Evolutionary conservation across 2,888 invertebrate genomes (phyloP), one percentile per base, ranked within the genome.

Genomic region (Orthosia cruda): DNA sequence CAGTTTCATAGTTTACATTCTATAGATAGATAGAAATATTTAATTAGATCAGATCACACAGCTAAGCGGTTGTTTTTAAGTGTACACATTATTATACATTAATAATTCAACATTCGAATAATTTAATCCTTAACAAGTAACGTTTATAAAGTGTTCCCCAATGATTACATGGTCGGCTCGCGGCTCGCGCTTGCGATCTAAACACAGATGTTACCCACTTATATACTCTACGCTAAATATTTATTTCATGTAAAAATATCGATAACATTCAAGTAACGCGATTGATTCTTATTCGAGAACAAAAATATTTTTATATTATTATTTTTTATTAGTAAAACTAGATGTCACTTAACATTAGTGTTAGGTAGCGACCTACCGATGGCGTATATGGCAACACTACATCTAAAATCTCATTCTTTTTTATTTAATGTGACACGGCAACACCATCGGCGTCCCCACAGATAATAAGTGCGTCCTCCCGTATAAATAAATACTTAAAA

Each of bases 1-100:
- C 92, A 92, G 89, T 94, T 95, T 96, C 92, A 94, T 95, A 95
- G 94, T 96, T 96, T 95, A 96, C 95, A 96, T 93, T 96, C 95
- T 96, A 96, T 95, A 92, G 93, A 92, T 95, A 94, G 92, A 95
- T 93, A 95, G 93, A 95, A 94, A 94, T 92, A 94, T 95, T 92
- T 91, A 92, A 92, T 92, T 93, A 95, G 92, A 94, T 96, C 96
- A 96, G 96, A 96, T 96, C 96, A 96, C 96, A 96, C 96, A 93
- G 93, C 93, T 96, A 96, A 96, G 95, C 95, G 93, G 91, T 94
- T 92, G 84, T 82, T 94, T 92, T 90, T 93, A 94, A 92, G 93
- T 95, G 91, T 95, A 95, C 94, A 96, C 93, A 93, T 92, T 91
- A 88, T 92, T 94, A 95, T 95, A 95, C 95, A 95, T 94, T 93